Percentiles rank a stretch among this genome's conserved stretches.
phyloP scores from a whole-genome alignment of 2,113 vertebrate species.

The Lynx canadensis region DNA sequence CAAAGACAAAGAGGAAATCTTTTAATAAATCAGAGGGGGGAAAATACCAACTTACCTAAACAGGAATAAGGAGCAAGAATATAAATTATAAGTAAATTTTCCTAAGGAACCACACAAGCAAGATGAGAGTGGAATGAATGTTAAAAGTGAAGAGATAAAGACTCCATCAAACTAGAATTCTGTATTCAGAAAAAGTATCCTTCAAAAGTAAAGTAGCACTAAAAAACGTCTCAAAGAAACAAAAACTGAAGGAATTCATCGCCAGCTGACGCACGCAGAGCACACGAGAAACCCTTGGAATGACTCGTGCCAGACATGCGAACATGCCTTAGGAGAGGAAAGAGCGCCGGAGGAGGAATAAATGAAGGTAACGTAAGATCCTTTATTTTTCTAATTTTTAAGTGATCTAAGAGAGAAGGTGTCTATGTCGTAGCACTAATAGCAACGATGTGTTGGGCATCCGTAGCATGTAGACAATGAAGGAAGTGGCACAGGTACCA shows the following conservation, averaged over 20 bases:
- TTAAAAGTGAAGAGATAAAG: not conserved
- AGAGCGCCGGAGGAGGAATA: no score
- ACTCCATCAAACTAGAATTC: not conserved
- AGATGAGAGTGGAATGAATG: not conserved
- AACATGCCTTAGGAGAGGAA: not conserved
- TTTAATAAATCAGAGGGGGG: not conserved
- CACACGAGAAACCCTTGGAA: not conserved
- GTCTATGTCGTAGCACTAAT: not conserved
- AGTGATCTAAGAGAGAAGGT: not conserved
- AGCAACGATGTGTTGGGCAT: not conserved
- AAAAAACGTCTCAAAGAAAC: not conserved
- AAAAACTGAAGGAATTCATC: not conserved
- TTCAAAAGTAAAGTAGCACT: not conserved
- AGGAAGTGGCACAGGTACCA: accelerated
- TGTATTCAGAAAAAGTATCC: not conserved
- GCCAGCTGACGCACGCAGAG: not conserved
- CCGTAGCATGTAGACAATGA: accelerated
- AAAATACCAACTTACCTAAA: not conserved
- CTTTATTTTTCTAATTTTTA: not conserved
- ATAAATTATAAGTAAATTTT: no score
- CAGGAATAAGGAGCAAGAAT: not conserved
- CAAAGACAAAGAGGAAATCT: not conserved
- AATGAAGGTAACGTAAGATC: no score
- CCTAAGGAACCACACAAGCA: no score
- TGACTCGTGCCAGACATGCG: not conserved